Evolutionary conservation across 1,140 invertebrate species (phyloP), one percentile per base, ranked within the genome.

Genomic region (Scaptodrosophila lebanonensis): DNA sequence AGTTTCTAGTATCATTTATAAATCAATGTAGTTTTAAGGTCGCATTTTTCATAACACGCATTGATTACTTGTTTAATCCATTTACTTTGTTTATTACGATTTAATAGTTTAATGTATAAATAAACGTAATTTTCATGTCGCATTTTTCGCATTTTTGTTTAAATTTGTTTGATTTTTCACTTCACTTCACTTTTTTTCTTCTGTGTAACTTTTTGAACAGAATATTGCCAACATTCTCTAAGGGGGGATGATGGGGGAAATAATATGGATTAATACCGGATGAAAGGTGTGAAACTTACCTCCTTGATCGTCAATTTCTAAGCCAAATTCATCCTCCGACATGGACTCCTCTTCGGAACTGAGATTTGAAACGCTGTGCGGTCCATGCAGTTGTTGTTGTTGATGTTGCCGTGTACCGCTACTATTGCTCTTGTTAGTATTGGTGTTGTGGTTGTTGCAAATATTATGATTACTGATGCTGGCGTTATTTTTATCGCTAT

Each of bases 321-420:
- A 38, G 0, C 73, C 73, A 7, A 79, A 82, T 40, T 79, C 73
- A 57, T 84, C 82, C 50, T 84, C 82, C 8, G 82, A 84, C 39
- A 76, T 62, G 11, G 82, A 84, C 25, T 83, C 79, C 43, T 83
- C 79, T 16, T 84, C 82, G 5, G 63, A 63, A 54, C 77, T 83
- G 11, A 76, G 49, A 62, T 76, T 83, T 16, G 76, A 83, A 13
- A 58, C 59, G 22, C 61, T 75, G 11, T 30, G 17, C n/a, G n/a
- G 63, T 30, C 66, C 15, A 1, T 42, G 42, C 1, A 38, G 33
- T 11, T 43, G 50, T 17, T 56, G 53, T 47, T 53, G 50, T 3
- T 53, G 25, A n/a, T 36, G 53, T 7, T 47, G 15, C 20, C 51
- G 44, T 62, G 27, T 47, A 35, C 20, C 49, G 36, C 49, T 67